Evolutionary conservation across 2,888 invertebrate genomes (phyloP), one percentile per base, ranked within the genome.

Genomic region (Stenodera caucasica): DNA sequence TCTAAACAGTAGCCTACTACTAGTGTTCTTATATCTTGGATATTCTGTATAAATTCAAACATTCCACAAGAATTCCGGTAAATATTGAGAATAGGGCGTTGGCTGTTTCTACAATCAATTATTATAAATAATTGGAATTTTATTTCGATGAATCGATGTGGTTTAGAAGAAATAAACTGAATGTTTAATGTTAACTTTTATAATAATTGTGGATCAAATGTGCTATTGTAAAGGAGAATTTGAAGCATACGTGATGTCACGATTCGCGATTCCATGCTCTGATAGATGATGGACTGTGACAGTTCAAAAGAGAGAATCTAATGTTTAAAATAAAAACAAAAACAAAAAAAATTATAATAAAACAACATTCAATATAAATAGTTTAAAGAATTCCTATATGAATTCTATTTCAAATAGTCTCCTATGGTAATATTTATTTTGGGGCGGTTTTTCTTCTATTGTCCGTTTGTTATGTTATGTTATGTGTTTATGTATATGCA

Each of bases 231-330:
- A n/a, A 37, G 5, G 12, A 21, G 15, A 40, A 40, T 40, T 45
- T 45, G 21, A 45, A 45, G 21, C 45, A 45, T 45, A 45, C 45
- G 45, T 45, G 45, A 45, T 45, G 45, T 45, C 45, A 45, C 45
- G 45, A 21, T 45, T 45, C 21, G 45, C 45, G 45, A 45, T 45
- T 45, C 45, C 45, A 45, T 45, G 45, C 45, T 21, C 45, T 45
- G 45, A 45, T 45, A 45, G 45, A 45, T 45, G 21, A 21, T 45
- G 21, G 45, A 45, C 45, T 45, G 21, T 45, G 45, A 45, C 45
- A 40, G 15, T 18, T 45, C 18, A 4, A 40, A 18, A 45, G 21
- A 12, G 26, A 26, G 26, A 18, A 45, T 21, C 40, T 40, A 18
- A 40, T 37, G 18, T 40, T 18, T 40, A 14, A 4, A 14, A n/a